Percentiles rank a stretch among this genome's conserved stretches.
Conservation (phyloP, 1,140 invertebrate species). For the Stegodyphus mimosarum region DNA sequence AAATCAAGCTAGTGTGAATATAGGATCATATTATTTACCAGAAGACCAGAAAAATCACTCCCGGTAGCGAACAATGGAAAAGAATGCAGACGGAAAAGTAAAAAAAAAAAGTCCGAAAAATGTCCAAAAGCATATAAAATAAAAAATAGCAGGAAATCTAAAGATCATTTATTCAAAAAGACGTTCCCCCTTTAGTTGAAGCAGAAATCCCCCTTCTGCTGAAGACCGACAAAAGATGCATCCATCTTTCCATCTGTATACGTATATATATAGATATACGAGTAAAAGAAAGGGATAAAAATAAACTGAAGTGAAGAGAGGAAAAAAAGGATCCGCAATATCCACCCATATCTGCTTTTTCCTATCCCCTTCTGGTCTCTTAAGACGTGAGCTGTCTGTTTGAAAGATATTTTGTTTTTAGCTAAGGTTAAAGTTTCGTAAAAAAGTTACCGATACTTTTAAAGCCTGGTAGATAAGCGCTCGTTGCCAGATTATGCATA, state of each 20-base stretch:
- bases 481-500: too few species aligned
- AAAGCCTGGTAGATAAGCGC: too few species aligned
- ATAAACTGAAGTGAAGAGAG: slow-evolving; percentile 1
- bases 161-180: slow-evolving; percentile 27
- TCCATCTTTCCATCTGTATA: background rate
- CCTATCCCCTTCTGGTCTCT: too few species aligned
- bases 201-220: background rate
- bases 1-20: slow-evolving; percentile 34
- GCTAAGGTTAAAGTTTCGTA: too few species aligned
- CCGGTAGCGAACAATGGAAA: background rate
- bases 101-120: background rate
- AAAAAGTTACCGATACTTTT: too few species aligned
- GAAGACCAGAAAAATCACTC: slow-evolving; percentile 26
- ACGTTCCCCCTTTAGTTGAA: background rate
- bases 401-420: too few species aligned
- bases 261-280: slow-evolving; percentile 1
- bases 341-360: too few species aligned
- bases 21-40: slow-evolving; percentile 26
- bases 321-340: background rate
- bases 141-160: slow-evolving; percentile 5
- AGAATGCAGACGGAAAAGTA: background rate
- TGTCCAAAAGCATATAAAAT: slow-evolving; percentile 13
- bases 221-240: too few species aligned
- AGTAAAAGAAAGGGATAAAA: background rate
- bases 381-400: too few species aligned